Base-by-base conservation (phyloP, 1,140 invertebrate species). In the Ceratosolen fusciceps region DNA sequence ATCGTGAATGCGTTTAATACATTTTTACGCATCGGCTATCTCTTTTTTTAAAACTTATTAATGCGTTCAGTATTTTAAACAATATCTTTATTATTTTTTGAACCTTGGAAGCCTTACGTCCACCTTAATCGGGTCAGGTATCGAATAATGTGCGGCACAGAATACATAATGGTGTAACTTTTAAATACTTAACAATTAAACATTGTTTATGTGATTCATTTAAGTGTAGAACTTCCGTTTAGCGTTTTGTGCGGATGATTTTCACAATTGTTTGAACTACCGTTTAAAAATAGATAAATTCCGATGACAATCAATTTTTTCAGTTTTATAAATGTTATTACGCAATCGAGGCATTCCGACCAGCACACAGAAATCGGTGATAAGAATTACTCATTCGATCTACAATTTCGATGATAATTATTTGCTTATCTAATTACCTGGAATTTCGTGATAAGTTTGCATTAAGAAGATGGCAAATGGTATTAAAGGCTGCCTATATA, bases 341-440 rank as follows among this genome's bases (percentile, higher is more conserved):
- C 73, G 58, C 73, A 74, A 62, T 9, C 4, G 16, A 43, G 5
- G 34, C 43, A 72, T 72, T 72, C 68, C 47, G 34, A 29, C 3
- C 4, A 54, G 26, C 31, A 60, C 52, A 24, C n/a, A n/a, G 62
- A 74, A 43, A 19, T 60, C 37, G n/a, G n/a, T 12, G 72, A 74
- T 74, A 74, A 74, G 43, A 60, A 24, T 56, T 58, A 34, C 54
- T 31, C 10, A 12, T 19, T 37, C n/a, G 54, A 60, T 43, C 0
- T 34, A 68, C 21, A 68, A 68, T 76, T 76, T 68, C 2, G 60
- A 8, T 29, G 74, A 76, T 68, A 76, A 43, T n/a, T n/a, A n/a
- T 54, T 68, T 37, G 39, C 68, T 76, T 76, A 76, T 68, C 47
- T 76, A 47, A 77, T 58, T 77, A 71, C 75, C 65, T n/a, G 37